Evolutionary conservation across 2,797 vertebrate species (phyloP).

Genomic region (Trachops cirrhosus): DNA sequence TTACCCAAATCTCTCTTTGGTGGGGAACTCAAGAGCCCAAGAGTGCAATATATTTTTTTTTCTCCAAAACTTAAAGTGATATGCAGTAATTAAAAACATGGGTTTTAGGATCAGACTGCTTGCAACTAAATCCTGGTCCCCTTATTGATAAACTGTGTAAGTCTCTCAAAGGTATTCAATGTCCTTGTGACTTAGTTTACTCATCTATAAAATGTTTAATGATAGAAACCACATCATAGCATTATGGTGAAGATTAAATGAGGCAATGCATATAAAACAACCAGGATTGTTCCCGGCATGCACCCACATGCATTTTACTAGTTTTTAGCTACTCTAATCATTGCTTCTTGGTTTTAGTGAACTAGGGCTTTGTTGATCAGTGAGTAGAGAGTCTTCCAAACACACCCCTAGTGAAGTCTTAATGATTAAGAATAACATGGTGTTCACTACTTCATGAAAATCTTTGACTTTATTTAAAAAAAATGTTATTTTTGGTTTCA

Average conservation of each 20-base stretch:
- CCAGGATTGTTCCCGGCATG: neutral
- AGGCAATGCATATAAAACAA: neutral
- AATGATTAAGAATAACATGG: neutral
- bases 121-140: neutral
- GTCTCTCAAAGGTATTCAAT: neutral
- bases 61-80: neutral
- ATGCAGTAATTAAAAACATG: neutral
- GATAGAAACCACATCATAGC: neutral
- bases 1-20: neutral
- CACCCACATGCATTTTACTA: neutral
- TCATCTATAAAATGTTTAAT: neutral
- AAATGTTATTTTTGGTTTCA: too few species aligned
- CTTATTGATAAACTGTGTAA: neutral
- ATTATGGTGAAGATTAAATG: neutral
- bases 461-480: neutral
- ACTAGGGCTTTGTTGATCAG: neutral
- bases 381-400: neutral
- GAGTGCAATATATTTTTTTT: neutral
- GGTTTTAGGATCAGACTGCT: neutral
- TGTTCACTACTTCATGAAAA: neutral
- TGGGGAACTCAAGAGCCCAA: neutral
- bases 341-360: neutral
- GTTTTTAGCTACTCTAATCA: neutral
- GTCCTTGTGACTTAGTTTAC: neutral
- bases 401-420: neutral